phyloP scores from a whole-genome alignment of 2,113 vertebrate genomes.

The Rhizomys pruinosus region DNA sequence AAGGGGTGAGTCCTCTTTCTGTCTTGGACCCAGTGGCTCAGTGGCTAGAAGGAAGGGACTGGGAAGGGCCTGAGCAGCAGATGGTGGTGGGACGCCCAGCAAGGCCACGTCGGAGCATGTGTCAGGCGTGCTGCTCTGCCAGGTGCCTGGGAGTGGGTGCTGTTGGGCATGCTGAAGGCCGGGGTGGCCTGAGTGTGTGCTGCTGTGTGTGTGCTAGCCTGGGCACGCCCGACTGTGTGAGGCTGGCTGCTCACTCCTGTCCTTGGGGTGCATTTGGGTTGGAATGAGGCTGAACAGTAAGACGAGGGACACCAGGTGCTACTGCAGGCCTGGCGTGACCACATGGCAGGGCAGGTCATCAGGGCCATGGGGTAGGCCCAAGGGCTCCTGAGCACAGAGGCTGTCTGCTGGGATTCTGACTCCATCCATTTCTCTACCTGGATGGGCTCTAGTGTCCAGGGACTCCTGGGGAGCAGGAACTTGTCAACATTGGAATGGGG shows the following conservation, averaged over 20 bases:
- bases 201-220: no score
- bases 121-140: not conserved
- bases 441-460: not conserved
- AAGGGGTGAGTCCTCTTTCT: not conserved
- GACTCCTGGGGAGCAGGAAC: not conserved
- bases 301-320: no score
- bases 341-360: accelerated
- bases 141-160: not conserved
- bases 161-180: no score
- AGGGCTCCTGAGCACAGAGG: not conserved
- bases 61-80: not conserved
- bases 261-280: accelerated
- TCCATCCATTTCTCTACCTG: accelerated
- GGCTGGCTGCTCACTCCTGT: not conserved
- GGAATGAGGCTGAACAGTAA: not conserved
- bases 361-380: accelerated
- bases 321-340: accelerated
- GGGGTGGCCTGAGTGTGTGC: not conserved
- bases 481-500: no score
- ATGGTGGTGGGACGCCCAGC: not conserved
- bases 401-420: not conserved
- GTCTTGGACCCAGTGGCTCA: not conserved
- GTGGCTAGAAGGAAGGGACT: not conserved
- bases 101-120: not conserved
- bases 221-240: no score